These are phyloP conservation scores for Petrocephalus schoutedeni DNA, from an alignment of 2,797 vertebrate species.

Conservation along the genomic window DNA sequence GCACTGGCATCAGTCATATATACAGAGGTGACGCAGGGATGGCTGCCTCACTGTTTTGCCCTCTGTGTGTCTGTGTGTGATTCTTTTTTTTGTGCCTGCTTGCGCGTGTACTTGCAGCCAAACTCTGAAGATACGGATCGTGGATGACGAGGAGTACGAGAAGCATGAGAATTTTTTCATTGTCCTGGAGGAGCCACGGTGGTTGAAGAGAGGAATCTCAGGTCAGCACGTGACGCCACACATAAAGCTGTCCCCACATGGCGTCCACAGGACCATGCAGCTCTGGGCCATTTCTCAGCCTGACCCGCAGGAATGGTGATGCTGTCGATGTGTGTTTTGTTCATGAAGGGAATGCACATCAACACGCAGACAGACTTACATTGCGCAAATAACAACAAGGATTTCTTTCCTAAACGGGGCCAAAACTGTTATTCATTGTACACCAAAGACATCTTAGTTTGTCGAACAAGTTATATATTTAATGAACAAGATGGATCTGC, in stretches of 20 bases:
- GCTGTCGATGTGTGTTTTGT: background rate
- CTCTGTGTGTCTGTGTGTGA: conserved; percentile 27
- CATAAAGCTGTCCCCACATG: background rate
- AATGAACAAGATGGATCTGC: background rate
- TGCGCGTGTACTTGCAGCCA: conserved; percentile 64
- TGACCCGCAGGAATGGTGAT: background rate
- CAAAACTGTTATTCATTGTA: background rate
- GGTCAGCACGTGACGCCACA: conserved; percentile 49
- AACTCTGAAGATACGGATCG: conserved; percentile 75
- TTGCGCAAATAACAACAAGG: background rate
- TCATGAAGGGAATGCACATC: background rate
- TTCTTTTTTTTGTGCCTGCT: background rate
- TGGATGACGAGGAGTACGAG: conserved; percentile 84
- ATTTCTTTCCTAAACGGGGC: background rate
- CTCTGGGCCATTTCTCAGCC: background rate
- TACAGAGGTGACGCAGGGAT: background rate
- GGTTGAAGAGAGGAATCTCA: conserved; percentile 84
- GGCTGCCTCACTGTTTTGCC: background rate
- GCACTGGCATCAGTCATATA: background rate
- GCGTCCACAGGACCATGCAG: background rate
- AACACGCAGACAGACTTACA: background rate
- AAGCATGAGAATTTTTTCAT: conserved; percentile 90
- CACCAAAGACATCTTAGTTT: background rate
- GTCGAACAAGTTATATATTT: background rate
- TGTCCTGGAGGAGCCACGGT: conserved; percentile 81